Evolutionary conservation across 1,140 invertebrate species (phyloP).

Genomic region (Aphelenchoides fujianensis): DNA sequence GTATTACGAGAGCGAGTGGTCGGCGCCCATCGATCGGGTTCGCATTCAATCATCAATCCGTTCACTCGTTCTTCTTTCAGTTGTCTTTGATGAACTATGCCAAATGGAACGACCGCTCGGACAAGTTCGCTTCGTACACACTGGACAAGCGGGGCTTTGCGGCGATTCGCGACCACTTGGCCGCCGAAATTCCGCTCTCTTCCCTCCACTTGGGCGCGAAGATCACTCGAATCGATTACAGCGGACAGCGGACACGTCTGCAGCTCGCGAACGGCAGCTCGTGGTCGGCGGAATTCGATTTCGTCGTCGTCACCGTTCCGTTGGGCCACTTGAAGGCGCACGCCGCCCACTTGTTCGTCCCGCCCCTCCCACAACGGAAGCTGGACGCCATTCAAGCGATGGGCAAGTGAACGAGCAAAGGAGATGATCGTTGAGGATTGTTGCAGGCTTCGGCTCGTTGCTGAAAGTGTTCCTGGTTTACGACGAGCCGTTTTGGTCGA

Average conservation of each 20-base stretch:
- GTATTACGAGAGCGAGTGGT: conserved; percentile 32
- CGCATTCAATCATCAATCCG: too few relatives aligned
- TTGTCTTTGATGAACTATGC: conserved; percentile 27
- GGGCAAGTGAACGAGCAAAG: not conserved
- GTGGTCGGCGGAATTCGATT: conserved; percentile 66
- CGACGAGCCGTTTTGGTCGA: conserved; percentile 73
- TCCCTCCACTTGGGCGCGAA: conserved; percentile 25
- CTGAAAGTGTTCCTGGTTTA: conserved; percentile 91
- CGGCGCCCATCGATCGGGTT: conserved; percentile 24
- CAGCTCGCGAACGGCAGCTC: conserved; percentile 11
- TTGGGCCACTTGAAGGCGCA: conserved; percentile 83
- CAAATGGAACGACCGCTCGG: conserved; percentile 33
- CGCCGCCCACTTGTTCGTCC: conserved; percentile 75
- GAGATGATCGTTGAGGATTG: not conserved
- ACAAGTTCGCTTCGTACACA: conserved; percentile 20
- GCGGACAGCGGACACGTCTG: conserved; percentile 6
- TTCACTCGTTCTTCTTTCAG: too few relatives aligned
- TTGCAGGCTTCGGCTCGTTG: conserved; percentile 72
- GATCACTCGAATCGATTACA: conserved; percentile 27
- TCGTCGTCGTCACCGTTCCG: conserved; percentile 85
- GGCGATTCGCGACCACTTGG: conserved; percentile 23
- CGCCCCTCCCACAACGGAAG: conserved; percentile 78
- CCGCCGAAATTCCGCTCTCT: not conserved
- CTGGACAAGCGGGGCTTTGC: conserved; percentile 23
- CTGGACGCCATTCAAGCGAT: conserved; percentile 73